phyloP scores from a whole-genome alignment of 2,113 vertebrate genomes.

The Pangasianodon gigas region DNA sequence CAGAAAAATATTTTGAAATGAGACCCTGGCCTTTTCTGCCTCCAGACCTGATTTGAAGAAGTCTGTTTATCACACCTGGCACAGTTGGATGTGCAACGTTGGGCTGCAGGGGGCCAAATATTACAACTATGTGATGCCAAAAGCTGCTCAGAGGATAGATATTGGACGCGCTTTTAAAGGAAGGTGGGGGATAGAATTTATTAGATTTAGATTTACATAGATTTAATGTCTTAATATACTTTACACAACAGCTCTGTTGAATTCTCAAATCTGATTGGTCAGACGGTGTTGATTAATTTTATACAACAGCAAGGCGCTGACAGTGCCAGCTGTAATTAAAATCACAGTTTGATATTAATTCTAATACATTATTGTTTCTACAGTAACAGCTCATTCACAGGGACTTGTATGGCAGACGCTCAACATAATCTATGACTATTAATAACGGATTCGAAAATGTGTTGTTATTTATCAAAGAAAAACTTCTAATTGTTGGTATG shows the following conservation, averaged over 20 bases:
- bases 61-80: constrained; percentile 9
- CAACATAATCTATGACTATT: neutral
- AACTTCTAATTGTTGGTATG: neutral
- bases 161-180: neutral
- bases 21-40: neutral
- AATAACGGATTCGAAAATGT: neutral
- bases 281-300: neutral
- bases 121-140: neutral
- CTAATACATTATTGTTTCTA: neutral
- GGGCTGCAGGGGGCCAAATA: neutral
- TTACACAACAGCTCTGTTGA: neutral
- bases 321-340: constrained; percentile 4
- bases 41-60: neutral
- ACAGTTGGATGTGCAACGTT: neutral
- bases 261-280: neutral
- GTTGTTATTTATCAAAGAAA: neutral
- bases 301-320: neutral
- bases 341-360: neutral
- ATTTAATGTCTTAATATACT: neutral
- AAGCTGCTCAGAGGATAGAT: neutral
- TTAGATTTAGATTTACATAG: neutral
- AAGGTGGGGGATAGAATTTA: neutral
- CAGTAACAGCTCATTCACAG: neutral
- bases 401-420: neutral
- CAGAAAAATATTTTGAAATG: neutral